Evolutionary conservation across 1,140 invertebrate species (phyloP).

Genomic region (Macrobrachium rosenbergii): DNA sequence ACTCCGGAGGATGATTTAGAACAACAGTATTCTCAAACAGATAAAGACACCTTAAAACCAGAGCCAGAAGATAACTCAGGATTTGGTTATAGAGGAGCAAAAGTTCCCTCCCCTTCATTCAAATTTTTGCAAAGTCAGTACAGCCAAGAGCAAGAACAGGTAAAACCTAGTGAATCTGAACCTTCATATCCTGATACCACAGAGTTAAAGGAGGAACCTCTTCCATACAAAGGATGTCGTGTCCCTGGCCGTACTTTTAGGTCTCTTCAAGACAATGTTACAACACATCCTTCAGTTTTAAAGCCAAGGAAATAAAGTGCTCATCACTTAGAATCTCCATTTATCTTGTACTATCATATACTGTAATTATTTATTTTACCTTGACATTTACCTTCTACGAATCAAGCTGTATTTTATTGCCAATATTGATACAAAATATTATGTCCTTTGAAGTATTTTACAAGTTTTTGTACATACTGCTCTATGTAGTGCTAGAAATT

Average conservation of each 20-base stretch:
- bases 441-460: too few relatives aligned
- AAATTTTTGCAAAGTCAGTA: slow-evolving; percentile 62
- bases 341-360: background rate
- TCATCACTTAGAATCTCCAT: background rate
- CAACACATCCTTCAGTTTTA: slow-evolving; percentile 60
- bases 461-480: too few relatives aligned
- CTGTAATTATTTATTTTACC: slow-evolving; percentile 5
- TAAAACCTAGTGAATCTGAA: slow-evolving; percentile 21
- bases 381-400: background rate
- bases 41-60: slow-evolving; percentile 1
- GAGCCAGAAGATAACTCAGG: slow-evolving; percentile 12
- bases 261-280: slow-evolving; percentile 62
- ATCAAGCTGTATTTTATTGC: too few relatives aligned
- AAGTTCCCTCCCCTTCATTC: slow-evolving; percentile 60
- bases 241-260: slow-evolving; percentile 63
- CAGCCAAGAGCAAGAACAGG: slow-evolving; percentile 34
- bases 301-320: slow-evolving; percentile 46
- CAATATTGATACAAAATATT: too few relatives aligned
- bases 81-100: slow-evolving; percentile 52
- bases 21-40: background rate
- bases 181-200: slow-evolving; percentile 39
- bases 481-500: too few relatives aligned
- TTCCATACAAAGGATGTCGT: slow-evolving; percentile 56
- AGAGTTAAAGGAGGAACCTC: slow-evolving; percentile 51
- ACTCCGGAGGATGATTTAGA: slow-evolving; percentile 33